These are phyloP conservation scores for Cartodere bifasciata DNA, from an alignment of 2,888 invertebrate species.

Conservation along the genomic window DNA sequence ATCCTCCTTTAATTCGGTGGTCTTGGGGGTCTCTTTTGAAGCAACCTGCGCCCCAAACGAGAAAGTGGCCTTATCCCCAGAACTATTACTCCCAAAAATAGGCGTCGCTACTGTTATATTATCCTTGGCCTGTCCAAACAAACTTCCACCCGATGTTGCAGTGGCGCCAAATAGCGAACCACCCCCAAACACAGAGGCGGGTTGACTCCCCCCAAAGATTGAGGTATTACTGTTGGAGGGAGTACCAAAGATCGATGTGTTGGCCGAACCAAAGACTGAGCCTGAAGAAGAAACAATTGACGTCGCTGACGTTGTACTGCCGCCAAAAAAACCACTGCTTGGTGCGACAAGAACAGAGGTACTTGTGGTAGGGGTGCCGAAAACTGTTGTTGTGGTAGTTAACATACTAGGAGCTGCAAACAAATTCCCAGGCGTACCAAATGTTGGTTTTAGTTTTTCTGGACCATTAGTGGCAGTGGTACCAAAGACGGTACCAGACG, in stretches of 20 bases:
- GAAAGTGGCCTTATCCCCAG: background rate
- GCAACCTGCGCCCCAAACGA: background rate
- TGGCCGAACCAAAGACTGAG: constrained; percentile 11
- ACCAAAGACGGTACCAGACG: constrained; percentile 5
- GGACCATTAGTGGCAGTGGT: background rate
- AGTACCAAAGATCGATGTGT: constrained; percentile 4
- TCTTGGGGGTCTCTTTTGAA: constrained; percentile 4
- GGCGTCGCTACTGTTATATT: constrained; percentile 9
- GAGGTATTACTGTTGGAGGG: background rate
- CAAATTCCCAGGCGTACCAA: background rate
- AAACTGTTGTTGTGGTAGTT: constrained; percentile 9
- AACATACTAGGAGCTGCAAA: background rate
- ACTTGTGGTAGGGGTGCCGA: constrained; percentile 9
- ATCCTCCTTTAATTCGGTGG: constrained; percentile 18
- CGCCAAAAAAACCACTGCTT: no score
- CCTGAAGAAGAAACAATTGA: no score
- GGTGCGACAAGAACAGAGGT: constrained; percentile 9
- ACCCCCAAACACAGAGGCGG: background rate
- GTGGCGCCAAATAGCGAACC: background rate
- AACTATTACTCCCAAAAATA: constrained; percentile 6
- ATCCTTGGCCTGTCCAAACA: constrained; percentile 7
- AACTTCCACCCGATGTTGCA: constrained; percentile 1
- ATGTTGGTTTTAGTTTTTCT: background rate
- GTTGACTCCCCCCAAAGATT: background rate
- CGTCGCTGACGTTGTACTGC: constrained; percentile 2